phyloP scores from a whole-genome alignment of 2,113 vertebrate species.

The Delphinapterus leucas region DNA sequence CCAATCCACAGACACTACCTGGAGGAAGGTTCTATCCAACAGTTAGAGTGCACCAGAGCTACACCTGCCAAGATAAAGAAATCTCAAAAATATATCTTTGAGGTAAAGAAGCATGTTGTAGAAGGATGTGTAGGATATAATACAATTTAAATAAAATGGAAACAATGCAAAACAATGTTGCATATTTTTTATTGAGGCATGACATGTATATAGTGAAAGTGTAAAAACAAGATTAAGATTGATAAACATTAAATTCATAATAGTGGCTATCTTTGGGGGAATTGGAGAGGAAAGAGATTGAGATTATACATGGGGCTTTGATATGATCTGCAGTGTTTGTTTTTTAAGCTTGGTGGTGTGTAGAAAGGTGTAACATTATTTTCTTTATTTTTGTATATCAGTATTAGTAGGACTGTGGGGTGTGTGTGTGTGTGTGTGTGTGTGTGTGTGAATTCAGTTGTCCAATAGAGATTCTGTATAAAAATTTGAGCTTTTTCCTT shows the following conservation, averaged over 20 bases:
- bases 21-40: not conserved
- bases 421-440: not conserved
- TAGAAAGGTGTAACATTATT: not conserved
- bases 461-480: not conserved
- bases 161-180: not conserved
- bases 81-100: not conserved
- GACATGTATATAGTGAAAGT: not conserved
- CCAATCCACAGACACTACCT: too few relatives aligned
- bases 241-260: not conserved
- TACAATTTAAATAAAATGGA: not conserved
- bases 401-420: not conserved
- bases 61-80: not conserved
- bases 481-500: not conserved
- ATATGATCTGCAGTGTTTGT: not conserved
- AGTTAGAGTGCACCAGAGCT: not conserved
- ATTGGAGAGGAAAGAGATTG: not conserved
- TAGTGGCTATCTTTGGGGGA: not conserved
- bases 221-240: not conserved
- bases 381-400: not conserved
- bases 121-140: not conserved
- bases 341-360: not conserved
- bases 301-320: not conserved
- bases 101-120: not conserved
- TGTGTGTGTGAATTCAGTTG: not conserved
- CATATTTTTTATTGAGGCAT: not conserved